Percentiles rank a stretch among this genome's conserved stretches.
phyloP scores from a whole-genome alignment of 2,888 invertebrate genomes.

The Pachydiplax longipennis region DNA sequence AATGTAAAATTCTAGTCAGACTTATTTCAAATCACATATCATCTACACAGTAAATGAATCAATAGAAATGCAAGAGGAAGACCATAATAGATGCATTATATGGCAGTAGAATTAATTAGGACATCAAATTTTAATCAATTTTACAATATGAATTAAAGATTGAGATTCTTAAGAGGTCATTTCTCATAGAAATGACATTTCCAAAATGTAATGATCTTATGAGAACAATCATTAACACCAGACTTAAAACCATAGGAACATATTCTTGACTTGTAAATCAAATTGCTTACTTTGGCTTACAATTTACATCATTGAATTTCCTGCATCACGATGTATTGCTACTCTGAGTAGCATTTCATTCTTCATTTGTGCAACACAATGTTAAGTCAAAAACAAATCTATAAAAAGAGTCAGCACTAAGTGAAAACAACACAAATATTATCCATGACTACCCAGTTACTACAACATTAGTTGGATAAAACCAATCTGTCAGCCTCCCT shows the following conservation, averaged over 20 bases:
- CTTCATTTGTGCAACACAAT: not conserved
- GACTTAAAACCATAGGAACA: slow-evolving; percentile 30
- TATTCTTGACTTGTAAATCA: slow-evolving; percentile 21
- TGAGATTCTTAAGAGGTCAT: too few species aligned
- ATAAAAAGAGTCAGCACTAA: slow-evolving; percentile 1
- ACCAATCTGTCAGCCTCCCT: not conserved
- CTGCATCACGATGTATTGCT: not conserved
- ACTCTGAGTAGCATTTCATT: not conserved
- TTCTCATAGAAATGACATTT: not conserved
- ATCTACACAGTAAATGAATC: not conserved
- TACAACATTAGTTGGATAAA: not conserved
- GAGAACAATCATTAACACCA: not conserved
- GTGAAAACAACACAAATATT: slow-evolving; percentile 22
- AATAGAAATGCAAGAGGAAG: slow-evolving; percentile 34
- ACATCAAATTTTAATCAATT: not conserved
- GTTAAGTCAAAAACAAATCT: not conserved
- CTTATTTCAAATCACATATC: too few species aligned
- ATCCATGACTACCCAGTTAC: slow-evolving; percentile 5
- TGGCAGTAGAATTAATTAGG: not conserved
- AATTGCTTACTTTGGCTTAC: slow-evolving; percentile 17
- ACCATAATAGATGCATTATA: not conserved
- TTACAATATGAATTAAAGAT: too few species aligned
- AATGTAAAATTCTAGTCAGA: too few species aligned
- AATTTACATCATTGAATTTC: not conserved
- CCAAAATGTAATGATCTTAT: not conserved